Base-by-base conservation (phyloP, 2,888 invertebrate genomes). In the Pachycephus smyrnensis region DNA sequence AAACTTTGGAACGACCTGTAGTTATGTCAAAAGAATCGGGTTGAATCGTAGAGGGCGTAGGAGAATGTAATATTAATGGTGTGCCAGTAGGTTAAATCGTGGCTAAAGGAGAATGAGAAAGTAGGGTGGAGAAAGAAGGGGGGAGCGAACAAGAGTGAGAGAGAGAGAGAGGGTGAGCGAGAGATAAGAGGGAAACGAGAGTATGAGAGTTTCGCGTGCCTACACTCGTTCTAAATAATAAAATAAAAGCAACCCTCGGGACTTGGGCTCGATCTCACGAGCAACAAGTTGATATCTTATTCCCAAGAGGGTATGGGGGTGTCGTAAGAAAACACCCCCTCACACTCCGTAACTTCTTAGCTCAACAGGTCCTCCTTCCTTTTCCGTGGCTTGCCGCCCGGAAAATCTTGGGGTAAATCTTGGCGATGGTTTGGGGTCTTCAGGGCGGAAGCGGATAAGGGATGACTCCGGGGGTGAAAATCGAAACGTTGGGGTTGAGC, bases 241-340 rank as follows among this genome's bases (percentile, higher is more conserved):
- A 80, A 80, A 74, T 69, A 75, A 78, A 69, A 76, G n/a, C 73
- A 40, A 32, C 32, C 32, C 68, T 69, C 55, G 69, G 76, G 31
- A 9, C 83, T 81, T 82, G 81, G 83, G 83, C 86, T 86, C 82
- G 84, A 85, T 86, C 81, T 84, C 83, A 79, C 33, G 81, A 86
- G 89, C 90, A 90, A 90, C 90, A 90, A 90, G 90, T 90, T 88
- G 90, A 89, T 89, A 88, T 89, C 89, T 90, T 88, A 88, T 86
- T 81, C 81, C 80, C 79, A 78, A 32, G 81, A 81, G n/a, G 73
- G 74, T 80, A 75, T 76, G 75, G 73, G 74, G 78, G 75, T 79
- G 80, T 81, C 81, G 78, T 82, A 84, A 84, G 84, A 82, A 83
- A 84, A 82, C 77, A 80, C 55, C 75, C 73, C 73, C 73, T n/a